A percentile compares a stretch with the other conserved stretches of the same genome.
These are phyloP conservation scores for Eolophus roseicapilla DNA, from an alignment of 2,113 vertebrate genomes.

Conservation along the genomic window DNA sequence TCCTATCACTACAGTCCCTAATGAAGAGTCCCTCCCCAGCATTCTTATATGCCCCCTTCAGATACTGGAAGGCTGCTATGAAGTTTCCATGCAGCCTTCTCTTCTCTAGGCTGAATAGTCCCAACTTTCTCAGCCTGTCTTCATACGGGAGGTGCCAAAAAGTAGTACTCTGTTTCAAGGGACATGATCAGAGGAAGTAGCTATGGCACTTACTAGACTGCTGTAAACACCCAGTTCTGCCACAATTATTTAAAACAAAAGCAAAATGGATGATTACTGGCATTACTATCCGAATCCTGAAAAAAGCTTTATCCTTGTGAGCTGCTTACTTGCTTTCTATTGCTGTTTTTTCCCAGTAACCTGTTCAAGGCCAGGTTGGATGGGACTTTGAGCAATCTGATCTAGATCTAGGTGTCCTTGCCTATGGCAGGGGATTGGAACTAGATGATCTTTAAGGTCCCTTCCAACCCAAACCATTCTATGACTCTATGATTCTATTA, in stretches of 20 bases:
- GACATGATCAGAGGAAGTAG: not conserved
- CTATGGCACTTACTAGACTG: not conserved
- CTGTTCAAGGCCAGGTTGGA: not conserved
- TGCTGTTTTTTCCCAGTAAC: not conserved
- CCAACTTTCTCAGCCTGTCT: too few relatives aligned
- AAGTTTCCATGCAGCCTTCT: too few relatives aligned
- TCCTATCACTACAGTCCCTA: too few relatives aligned
- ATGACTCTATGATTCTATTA: not conserved
- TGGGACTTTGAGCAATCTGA: not conserved
- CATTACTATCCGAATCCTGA: not conserved
- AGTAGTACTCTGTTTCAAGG: not conserved
- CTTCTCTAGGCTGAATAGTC: too few relatives aligned
- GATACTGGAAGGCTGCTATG: too few relatives aligned
- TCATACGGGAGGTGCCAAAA: not conserved
- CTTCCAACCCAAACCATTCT: not conserved
- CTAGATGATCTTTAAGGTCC: not conserved
- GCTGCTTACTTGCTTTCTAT: not conserved
- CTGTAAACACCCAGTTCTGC: not conserved
- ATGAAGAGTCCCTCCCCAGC: too few relatives aligned
- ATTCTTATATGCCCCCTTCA: too few relatives aligned
- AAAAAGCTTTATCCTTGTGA: not conserved
- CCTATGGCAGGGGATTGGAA: not conserved
- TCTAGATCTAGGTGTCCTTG: not conserved
- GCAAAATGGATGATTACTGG: not conserved
- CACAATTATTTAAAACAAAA: not conserved